Conservation (phyloP, 2,113 vertebrate species). For the Microcebus jonahi region DNA sequence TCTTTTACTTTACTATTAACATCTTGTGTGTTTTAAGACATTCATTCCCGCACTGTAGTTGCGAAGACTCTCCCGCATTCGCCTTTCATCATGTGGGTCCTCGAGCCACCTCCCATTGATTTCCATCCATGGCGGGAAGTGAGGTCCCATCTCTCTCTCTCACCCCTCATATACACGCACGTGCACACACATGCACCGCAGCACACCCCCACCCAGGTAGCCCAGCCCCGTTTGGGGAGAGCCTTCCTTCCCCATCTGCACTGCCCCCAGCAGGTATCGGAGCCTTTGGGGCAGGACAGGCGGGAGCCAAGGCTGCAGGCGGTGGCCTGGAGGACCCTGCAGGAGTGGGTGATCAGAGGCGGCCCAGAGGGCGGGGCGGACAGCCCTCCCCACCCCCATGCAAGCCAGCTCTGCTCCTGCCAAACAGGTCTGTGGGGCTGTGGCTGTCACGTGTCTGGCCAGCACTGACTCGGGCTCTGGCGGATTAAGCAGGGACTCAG, state of each 20-base stretch:
- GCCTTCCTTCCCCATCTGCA: neutral
- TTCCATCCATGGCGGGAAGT: neutral
- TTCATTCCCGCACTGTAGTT: neutral
- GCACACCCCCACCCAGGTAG: no score
- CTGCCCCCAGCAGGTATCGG: fast-evolving
- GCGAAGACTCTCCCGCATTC: neutral
- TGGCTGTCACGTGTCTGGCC: slow-evolving; percentile 37
- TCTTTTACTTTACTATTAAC: neutral
- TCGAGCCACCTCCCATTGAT: neutral
- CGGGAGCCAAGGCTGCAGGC: neutral
- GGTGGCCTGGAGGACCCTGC: neutral
- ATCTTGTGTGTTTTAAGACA: neutral
- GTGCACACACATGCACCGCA: neutral
- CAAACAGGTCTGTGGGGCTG: slow-evolving; percentile 67
- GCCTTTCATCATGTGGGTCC: neutral
- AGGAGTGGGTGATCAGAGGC: neutral
- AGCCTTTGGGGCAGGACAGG: fast-evolving
- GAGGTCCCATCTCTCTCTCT: neutral
- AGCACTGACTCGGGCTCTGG: slow-evolving; percentile 10
- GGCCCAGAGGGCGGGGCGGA: neutral
- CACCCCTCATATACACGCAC: neutral
- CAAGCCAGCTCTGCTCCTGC: slow-evolving; percentile 52
- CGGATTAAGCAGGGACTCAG: slow-evolving; percentile 56
- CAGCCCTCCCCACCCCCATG: neutral
- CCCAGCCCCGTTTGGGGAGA: neutral